Evolutionary conservation across 1,140 invertebrate species (phyloP).

Genomic region (Drosophila teissieri): DNA sequence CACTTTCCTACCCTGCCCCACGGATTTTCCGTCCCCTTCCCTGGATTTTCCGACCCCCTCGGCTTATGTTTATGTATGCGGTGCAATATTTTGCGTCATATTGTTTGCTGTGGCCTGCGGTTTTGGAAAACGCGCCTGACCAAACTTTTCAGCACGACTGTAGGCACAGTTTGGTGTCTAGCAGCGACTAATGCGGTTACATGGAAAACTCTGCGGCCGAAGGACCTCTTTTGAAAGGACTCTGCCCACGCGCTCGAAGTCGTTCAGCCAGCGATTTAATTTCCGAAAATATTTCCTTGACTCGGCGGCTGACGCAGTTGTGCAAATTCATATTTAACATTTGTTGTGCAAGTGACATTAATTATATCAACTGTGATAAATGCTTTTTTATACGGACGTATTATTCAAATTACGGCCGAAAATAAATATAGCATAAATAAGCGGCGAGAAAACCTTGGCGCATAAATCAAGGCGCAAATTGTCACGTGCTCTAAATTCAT

Average conservation of each 20-base stretch:
- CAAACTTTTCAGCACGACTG: conserved; percentile 56
- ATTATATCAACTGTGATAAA: conserved; percentile 75
- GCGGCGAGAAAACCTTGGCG: conserved; percentile 32
- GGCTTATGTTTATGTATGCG: conserved; percentile 76
- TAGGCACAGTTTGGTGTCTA: conserved; percentile 63
- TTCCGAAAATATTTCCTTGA: conserved; percentile 45
- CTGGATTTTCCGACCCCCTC: neutral
- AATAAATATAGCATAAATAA: conserved; percentile 55
- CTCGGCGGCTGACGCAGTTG: conserved; percentile 32
- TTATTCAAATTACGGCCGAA: conserved; percentile 67
- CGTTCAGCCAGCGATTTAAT: conserved; percentile 43
- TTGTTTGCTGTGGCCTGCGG: conserved; percentile 62
- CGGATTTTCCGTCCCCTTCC: neutral
- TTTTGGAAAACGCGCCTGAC: conserved; percentile 39
- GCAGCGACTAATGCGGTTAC: conserved; percentile 68
- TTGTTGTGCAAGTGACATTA: conserved; percentile 67
- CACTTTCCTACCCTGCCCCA: neutral
- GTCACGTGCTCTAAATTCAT: conserved; percentile 80
- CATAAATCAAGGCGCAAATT: conserved; percentile 59
- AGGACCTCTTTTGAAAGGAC: conserved; percentile 16
- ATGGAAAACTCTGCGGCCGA: conserved; percentile 25
- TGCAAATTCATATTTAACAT: conserved; percentile 24
- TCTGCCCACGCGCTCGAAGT: conserved; percentile 1
- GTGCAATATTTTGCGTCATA: conserved; percentile 78
- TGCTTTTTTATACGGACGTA: conserved; percentile 62